Evolutionary conservation across 2,888 invertebrate species (phyloP).

Genomic region (Papilio demoleus): DNA sequence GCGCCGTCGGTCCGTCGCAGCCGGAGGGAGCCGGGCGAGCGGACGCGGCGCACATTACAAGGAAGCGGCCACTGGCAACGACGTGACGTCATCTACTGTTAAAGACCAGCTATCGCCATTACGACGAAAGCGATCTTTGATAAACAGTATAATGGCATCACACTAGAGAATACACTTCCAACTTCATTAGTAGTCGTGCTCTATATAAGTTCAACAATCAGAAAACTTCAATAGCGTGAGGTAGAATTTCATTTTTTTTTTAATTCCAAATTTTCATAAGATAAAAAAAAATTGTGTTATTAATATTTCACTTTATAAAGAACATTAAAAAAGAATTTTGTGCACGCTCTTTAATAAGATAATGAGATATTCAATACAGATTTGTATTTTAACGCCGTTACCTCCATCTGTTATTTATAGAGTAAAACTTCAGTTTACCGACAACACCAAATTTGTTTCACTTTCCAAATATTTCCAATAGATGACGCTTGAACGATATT

Average conservation of each 20-base stretch:
- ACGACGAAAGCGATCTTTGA: slow-evolving; percentile 80
- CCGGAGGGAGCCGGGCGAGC: slow-evolving; percentile 81
- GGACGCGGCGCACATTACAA: slow-evolving; percentile 83
- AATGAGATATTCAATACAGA: background rate
- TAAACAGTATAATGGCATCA: slow-evolving; percentile 85
- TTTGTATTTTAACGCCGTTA: background rate
- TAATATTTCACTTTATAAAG: background rate
- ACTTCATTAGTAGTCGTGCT: accelerated
- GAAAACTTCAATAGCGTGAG: slow-evolving; percentile 63
- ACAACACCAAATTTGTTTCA: too few relatives aligned
- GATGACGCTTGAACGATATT: background rate
- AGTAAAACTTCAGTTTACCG: background rate
- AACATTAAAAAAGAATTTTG: background rate
- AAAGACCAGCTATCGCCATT: slow-evolving; percentile 83
- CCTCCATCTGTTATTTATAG: slow-evolving; percentile 56
- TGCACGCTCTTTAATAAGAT: background rate
- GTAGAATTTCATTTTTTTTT: slow-evolving; percentile 47
- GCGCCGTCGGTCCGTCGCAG: slow-evolving; percentile 84
- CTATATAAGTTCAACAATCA: slow-evolving; percentile 54
- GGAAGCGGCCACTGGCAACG: slow-evolving; percentile 75
- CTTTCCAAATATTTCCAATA: background rate
- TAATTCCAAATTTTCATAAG: background rate
- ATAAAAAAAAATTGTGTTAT: background rate
- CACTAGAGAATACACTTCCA: slow-evolving; percentile 87
- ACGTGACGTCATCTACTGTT: slow-evolving; percentile 86